phyloP scores from a whole-genome alignment of 2,113 vertebrate genomes.

The Thamnophis sirtalis region DNA sequence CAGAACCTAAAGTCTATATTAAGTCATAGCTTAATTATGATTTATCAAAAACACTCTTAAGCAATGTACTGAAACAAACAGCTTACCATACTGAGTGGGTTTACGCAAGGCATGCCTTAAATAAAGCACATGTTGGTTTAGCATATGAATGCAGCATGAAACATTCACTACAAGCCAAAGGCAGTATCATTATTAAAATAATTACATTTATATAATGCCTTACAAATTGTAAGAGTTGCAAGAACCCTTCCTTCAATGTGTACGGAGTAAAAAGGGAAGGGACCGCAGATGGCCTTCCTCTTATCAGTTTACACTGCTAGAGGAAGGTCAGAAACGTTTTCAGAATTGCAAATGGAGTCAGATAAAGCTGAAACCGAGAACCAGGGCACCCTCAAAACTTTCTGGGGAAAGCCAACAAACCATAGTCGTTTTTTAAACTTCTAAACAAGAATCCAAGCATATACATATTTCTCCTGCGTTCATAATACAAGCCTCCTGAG shows the following conservation, averaged over 20 bases:
- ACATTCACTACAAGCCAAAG: background rate
- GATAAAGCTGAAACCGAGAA: background rate
- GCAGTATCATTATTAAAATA: background rate
- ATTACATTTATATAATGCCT: background rate
- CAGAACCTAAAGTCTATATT: background rate
- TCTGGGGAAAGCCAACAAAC: background rate
- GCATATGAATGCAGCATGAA: background rate
- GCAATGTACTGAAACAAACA: background rate
- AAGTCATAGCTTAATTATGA: background rate
- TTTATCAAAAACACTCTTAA: background rate
- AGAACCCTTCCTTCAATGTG: background rate
- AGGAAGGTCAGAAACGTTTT: background rate
- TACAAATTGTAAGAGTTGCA: background rate
- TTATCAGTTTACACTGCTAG: background rate
- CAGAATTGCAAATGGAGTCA: background rate
- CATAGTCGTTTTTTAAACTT: background rate
- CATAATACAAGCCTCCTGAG: background rate
- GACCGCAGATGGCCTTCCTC: background rate
- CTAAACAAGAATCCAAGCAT: background rate
- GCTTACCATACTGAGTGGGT: background rate
- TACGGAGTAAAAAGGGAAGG: background rate
- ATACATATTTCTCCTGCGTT: background rate
- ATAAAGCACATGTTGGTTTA: background rate
- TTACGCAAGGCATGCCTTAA: background rate
- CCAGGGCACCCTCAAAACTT: background rate